phyloP scores from a whole-genome alignment of 2,113 vertebrate species.

The Rhea americana region DNA sequence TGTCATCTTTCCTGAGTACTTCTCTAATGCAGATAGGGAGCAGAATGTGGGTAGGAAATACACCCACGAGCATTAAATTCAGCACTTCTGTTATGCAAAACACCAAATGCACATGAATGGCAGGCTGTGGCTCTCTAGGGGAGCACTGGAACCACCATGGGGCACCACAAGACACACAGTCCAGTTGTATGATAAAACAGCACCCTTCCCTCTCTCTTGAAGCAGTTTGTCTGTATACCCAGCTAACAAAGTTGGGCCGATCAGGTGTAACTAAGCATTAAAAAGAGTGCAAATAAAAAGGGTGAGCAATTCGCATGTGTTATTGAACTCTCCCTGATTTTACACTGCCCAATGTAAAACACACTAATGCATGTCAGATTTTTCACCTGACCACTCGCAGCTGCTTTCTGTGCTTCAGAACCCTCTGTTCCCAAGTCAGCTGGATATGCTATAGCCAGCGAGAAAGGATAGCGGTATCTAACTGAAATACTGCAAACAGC shows the following conservation, averaged over 20 bases:
- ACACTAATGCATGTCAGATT: background rate
- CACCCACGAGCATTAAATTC: background rate
- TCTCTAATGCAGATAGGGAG: background rate
- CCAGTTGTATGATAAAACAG: background rate
- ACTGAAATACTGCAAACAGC: background rate
- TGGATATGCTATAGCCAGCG: background rate
- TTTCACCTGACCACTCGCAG: background rate
- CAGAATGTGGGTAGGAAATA: background rate
- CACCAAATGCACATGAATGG: background rate
- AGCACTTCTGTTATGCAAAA: background rate
- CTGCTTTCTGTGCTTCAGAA: background rate
- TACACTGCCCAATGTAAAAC: background rate
- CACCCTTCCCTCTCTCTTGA: background rate
- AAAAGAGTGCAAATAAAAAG: background rate
- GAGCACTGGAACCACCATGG: background rate
- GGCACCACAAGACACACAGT: fast-evolving
- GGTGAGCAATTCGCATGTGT: background rate
- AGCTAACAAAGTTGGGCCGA: background rate
- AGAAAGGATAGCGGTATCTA: background rate
- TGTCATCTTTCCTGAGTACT: background rate
- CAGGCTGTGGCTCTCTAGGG: background rate
- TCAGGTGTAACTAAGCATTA: background rate
- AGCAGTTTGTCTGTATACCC: background rate
- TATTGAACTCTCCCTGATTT: background rate
- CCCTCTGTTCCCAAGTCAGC: background rate